phyloP scores from a whole-genome alignment of 2,113 vertebrate species.

The Condylura cristata region DNA sequence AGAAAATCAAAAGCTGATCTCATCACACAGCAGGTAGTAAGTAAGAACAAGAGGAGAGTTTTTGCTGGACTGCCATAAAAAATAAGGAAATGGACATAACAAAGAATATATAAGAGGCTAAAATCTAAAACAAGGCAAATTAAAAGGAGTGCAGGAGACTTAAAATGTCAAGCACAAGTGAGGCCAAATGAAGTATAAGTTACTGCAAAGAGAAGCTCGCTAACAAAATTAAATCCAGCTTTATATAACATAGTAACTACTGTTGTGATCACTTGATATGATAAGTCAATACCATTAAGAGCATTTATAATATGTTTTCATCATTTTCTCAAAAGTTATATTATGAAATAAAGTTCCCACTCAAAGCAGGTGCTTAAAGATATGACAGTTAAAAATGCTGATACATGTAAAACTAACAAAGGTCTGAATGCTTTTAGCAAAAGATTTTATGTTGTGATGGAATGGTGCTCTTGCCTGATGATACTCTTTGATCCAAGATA shows the following conservation, averaged over 20 bases:
- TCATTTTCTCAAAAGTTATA: conserved; percentile 40
- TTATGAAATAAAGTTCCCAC: background rate
- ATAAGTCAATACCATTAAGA: background rate
- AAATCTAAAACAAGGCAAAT: background rate
- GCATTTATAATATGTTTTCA: background rate
- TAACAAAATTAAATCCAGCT: background rate
- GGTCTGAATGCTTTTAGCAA: background rate
- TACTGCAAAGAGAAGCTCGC: background rate
- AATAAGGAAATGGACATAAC: conserved; percentile 17
- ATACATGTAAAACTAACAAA: background rate
- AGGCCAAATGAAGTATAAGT: background rate
- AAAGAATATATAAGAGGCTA: background rate
- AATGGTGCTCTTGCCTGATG: background rate
- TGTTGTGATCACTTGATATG: background rate
- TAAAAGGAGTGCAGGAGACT: background rate
- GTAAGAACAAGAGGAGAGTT: background rate
- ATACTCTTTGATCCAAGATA: background rate
- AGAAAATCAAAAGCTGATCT: background rate
- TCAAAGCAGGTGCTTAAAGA: background rate
- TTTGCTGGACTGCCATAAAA: background rate
- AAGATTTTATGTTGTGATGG: background rate
- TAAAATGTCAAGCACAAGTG: background rate
- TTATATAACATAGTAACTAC: background rate
- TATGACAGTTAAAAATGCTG: background rate
- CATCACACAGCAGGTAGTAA: background rate